Evolutionary conservation across 2,797 vertebrate genomes (phyloP), one percentile per base, ranked within the genome.

Genomic region (Percopsis omiscomaycus): DNA sequence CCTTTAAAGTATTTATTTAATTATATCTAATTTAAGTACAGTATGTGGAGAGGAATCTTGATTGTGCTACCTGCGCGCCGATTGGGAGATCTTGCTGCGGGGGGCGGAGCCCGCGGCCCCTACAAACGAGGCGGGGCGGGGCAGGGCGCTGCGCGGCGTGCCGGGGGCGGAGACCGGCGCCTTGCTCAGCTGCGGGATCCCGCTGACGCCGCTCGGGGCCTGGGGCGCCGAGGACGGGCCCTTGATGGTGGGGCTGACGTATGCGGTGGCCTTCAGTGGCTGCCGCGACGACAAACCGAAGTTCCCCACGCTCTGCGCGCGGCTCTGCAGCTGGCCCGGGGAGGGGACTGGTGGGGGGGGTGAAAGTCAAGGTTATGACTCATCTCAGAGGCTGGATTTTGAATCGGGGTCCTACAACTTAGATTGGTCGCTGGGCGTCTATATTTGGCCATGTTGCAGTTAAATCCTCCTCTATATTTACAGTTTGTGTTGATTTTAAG

Each of bases 171-270:
- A 62, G 0, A 46, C 1, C 45, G 62, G 32, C 0, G 45, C 70
- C 87, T 97, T 97, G 85, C 89, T 94, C 53, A 94, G 93, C 65
- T 90, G 84, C 0, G 96, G 95, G 74, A 96, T 96, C 27, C 95
- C 93, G 16, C 69, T 67, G 42, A 3, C 9, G 81, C 30, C 89
- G 68, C 82, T 92, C 48, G 94, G 86, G 0, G 90, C 70, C 81
- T 93, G 94, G 1, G 90, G 84, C 73, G 94, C 92, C 6, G 89
- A 66, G 1, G 92, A 82, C 80, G 89, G 87, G 66, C 93, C 93
- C 85, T 96, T 96, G 44, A 98, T 83, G 0, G 95, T 97, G 2
- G 96, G 96, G 66, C 96, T 97, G 75, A 98, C 95, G 0, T 98
- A 97, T 45, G 96, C 95, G 3, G 94, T 96, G 85, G 96, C 96